phyloP scores from a whole-genome alignment of 2,888 invertebrate species.

The Hydrotaea diabolus region DNA sequence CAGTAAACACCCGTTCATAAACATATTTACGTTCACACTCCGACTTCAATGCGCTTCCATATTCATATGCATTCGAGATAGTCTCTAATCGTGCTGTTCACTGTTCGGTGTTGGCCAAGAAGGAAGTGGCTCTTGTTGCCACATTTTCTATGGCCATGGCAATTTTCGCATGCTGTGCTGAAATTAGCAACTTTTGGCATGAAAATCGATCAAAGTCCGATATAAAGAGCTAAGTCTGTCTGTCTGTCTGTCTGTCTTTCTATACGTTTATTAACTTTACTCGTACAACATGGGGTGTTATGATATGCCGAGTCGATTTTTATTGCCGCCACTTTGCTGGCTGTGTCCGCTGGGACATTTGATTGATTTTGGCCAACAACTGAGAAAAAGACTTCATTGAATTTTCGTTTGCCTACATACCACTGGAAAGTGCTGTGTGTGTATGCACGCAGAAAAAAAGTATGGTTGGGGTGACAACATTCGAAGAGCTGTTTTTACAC shows the following conservation, averaged over 20 bases:
- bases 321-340: constrained; percentile 29
- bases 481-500: too few species aligned
- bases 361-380: constrained; percentile 56
- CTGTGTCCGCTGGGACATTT: constrained; percentile 35
- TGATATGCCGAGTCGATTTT: constrained; percentile 28
- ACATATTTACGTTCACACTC: not conserved
- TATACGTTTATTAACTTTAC: constrained; percentile 3
- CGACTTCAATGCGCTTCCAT: not conserved
- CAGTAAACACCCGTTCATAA: not conserved
- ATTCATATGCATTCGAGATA: constrained; percentile 21
- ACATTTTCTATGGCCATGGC: constrained; percentile 46
- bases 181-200: constrained; percentile 68
- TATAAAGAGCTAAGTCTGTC: too few species aligned
- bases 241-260: not conserved
- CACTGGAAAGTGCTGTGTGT: too few species aligned
- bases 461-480: too few species aligned
- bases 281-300: constrained; percentile 40
- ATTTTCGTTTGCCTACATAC: not conserved
- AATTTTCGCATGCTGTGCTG: constrained; percentile 68
- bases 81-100: constrained; percentile 29
- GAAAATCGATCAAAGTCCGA: constrained; percentile 61
- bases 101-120: constrained; percentile 19
- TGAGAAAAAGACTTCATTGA: not conserved
- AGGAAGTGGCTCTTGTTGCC: constrained; percentile 4
- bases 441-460: too few species aligned